phyloP scores from a whole-genome alignment of 2,888 invertebrate genomes.

The Tolmerus cingulatus region DNA sequence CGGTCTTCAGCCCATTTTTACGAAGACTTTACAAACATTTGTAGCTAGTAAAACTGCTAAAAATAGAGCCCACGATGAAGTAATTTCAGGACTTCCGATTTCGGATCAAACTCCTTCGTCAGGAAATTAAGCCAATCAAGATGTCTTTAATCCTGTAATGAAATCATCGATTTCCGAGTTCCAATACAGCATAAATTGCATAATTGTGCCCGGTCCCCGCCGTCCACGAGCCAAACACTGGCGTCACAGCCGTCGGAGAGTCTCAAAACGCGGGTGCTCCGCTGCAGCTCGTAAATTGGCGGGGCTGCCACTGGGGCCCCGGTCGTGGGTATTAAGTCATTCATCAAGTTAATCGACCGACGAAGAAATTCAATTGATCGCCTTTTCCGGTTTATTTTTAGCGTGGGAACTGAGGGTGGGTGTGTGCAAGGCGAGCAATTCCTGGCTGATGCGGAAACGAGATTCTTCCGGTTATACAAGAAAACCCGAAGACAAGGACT shows the following conservation, averaged over 20 bases:
- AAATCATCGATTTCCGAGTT: neutral
- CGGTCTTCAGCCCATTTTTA: neutral
- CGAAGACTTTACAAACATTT: neutral
- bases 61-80: neutral
- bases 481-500: neutral
- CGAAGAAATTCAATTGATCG: constrained; percentile 19
- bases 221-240: neutral
- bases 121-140: neutral
- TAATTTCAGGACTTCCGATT: neutral
- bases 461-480: neutral
- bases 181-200: neutral
- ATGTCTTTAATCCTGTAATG: neutral
- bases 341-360: constrained; percentile 11
- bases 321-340: neutral
- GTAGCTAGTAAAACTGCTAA: neutral
- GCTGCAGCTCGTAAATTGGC: neutral
- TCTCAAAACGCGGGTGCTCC: neutral
- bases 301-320: neutral
- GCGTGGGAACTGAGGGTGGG: neutral
- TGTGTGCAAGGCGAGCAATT: neutral
- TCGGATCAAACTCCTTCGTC: neutral
- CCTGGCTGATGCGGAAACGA: neutral
- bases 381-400: neutral
- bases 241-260: neutral
- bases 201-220: neutral